A percentile compares a stretch with the other conserved stretches of the same genome.
Conservation (phyloP, 1,140 invertebrate species). For the Thalassaphorura encarpata region DNA sequence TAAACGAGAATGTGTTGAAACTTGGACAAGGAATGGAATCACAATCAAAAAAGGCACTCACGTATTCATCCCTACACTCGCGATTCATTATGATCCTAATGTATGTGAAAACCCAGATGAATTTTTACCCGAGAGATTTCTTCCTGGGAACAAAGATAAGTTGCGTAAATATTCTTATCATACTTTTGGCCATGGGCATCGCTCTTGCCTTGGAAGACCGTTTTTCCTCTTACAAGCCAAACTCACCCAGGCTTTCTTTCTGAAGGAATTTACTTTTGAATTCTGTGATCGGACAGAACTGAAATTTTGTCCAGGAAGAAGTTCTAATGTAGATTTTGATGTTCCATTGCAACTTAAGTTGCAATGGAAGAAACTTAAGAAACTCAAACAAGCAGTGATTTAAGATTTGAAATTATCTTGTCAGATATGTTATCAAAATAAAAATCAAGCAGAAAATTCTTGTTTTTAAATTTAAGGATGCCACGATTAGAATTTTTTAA, state of each 20-base stretch:
- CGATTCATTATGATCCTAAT: constrained; percentile 43
- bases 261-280: constrained; percentile 8
- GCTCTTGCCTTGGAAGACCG: constrained; percentile 16
- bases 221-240: constrained; percentile 9
- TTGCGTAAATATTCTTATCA: constrained; percentile 1
- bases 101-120: constrained; percentile 43
- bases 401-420: too few species aligned
- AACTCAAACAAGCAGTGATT: too few species aligned
- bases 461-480: too few species aligned
- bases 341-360: too few species aligned
- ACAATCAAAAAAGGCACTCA: constrained; percentile 37
- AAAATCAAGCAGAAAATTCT: too few species aligned
- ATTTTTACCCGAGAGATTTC: constrained; percentile 49
- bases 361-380: too few species aligned
- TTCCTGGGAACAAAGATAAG: constrained; percentile 36
- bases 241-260: constrained; percentile 2
- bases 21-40: constrained; percentile 5
- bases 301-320: constrained; percentile 11
- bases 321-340: too few species aligned
- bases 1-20: constrained; percentile 16
- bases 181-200: constrained; percentile 6
- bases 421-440: too few species aligned
- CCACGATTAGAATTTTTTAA: too few species aligned
- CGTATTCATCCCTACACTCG: constrained; percentile 40
- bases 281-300: constrained; percentile 1